A percentile compares a stretch with the other conserved stretches of the same genome.
Evolutionary conservation across 2,888 invertebrate species (phyloP).

Genomic region (Drosophila austrosaltans): DNA sequence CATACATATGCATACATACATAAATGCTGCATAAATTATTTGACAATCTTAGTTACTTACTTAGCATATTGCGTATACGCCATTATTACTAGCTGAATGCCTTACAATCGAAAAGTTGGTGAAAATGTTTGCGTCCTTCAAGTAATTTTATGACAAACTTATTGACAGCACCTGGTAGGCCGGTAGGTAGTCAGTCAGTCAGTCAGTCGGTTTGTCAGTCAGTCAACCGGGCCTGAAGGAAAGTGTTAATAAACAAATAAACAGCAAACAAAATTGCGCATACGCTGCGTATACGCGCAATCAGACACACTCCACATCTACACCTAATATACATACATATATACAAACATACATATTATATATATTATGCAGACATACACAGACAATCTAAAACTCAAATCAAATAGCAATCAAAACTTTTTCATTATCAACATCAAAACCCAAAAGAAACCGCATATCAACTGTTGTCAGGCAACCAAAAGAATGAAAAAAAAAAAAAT

Average conservation of each 20-base stretch:
- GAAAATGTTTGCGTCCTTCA: constrained; percentile 27
- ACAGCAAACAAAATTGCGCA: constrained; percentile 52
- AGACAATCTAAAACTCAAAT: constrained; percentile 63
- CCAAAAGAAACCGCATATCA: constrained; percentile 68
- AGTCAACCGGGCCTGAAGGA: constrained; percentile 32
- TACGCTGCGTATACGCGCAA: constrained; percentile 51
- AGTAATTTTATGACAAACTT: constrained; percentile 50
- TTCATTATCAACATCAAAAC: constrained; percentile 69
- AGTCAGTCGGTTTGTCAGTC: no score
- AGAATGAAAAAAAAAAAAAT: constrained; percentile 25
- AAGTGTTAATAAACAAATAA: constrained; percentile 39
- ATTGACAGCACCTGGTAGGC: constrained; percentile 53
- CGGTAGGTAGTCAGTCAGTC: neutral
- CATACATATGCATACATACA: constrained; percentile 3
- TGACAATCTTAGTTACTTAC: constrained; percentile 71
- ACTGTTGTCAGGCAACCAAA: constrained; percentile 65
- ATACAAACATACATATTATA: no score
- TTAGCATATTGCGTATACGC: constrained; percentile 71
- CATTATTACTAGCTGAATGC: constrained; percentile 16
- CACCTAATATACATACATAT: no score
- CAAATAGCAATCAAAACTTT: constrained; percentile 78
- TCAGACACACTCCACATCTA: constrained; percentile 17
- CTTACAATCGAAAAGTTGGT: constrained; percentile 37
- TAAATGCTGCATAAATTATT: constrained; percentile 70
- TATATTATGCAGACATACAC: constrained; percentile 19